Percentiles rank a stretch among this genome's conserved stretches.
Evolutionary conservation across 2,888 invertebrate species (phyloP).

Genomic region (Schizaphis graminum): DNA sequence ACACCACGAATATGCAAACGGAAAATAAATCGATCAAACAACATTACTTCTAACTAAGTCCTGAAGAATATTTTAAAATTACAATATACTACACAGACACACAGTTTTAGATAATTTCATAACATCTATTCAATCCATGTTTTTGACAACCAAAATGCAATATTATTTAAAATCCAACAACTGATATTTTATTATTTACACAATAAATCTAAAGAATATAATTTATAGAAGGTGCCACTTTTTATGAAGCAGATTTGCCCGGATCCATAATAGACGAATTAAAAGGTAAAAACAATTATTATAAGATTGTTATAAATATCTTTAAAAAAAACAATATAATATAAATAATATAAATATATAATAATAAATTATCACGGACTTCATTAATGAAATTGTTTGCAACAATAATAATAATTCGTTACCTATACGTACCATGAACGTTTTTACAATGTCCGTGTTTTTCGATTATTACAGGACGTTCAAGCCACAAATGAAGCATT

Average conservation of each 20-base stretch:
- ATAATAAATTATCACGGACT: too few relatives aligned
- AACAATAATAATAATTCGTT: too few relatives aligned
- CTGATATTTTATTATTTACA: slow-evolving; percentile 26
- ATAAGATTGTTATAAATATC: neutral
- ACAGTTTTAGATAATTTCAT: slow-evolving; percentile 18
- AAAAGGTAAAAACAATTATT: slow-evolving; percentile 26
- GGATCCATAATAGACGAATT: slow-evolving; percentile 20
- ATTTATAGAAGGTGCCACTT: slow-evolving; percentile 30
- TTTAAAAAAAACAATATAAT: too few relatives aligned
- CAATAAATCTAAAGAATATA: slow-evolving; percentile 29
- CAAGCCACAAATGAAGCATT: too few relatives aligned
- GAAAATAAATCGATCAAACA: slow-evolving; percentile 21
- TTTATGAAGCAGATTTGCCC: slow-evolving; percentile 18
- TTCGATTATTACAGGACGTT: too few relatives aligned
- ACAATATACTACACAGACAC: slow-evolving; percentile 1
- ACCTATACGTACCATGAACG: too few relatives aligned
- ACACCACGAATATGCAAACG: slow-evolving; percentile 29
- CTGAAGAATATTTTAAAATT: slow-evolving; percentile 33
- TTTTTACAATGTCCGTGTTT: too few relatives aligned
- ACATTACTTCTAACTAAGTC: slow-evolving; percentile 11
- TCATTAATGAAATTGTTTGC: too few relatives aligned
- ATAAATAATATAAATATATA: too few relatives aligned
- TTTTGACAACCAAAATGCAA: slow-evolving; percentile 31
- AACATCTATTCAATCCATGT: slow-evolving; percentile 28
- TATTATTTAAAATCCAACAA: slow-evolving; percentile 36